Conservation (phyloP, 2,888 invertebrate genomes). For the Artemia sinica region DNA sequence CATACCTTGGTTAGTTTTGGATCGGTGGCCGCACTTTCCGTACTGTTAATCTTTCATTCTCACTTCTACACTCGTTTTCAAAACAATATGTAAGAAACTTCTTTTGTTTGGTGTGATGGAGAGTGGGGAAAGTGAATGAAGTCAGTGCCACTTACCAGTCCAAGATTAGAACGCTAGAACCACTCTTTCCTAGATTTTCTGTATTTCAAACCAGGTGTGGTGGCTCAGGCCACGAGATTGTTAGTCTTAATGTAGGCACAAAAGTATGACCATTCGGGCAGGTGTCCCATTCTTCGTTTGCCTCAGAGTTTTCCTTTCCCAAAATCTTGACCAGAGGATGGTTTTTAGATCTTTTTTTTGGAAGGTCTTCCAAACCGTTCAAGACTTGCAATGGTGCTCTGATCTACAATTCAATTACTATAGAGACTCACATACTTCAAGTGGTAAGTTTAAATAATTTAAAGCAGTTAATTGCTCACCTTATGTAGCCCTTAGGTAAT, state of each 20-base stretch:
- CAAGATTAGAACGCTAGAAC: constrained; percentile 81
- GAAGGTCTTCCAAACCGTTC: constrained; percentile 19
- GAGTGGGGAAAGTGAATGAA: too few species aligned
- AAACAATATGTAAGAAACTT: too few species aligned
- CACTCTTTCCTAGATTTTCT: constrained; percentile 89
- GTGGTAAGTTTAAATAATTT: too few species aligned
- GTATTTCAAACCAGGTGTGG: constrained; percentile 63
- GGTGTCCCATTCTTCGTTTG: not conserved
- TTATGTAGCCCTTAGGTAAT: too few species aligned
- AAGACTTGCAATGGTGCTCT: constrained; percentile 17
- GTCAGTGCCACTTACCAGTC: constrained; percentile 44
- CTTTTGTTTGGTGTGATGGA: too few species aligned
- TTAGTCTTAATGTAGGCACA: not conserved
- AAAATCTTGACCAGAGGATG: constrained; percentile 9
- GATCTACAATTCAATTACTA: not conserved
- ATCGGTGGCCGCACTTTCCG: too few species aligned
- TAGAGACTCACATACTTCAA: too few species aligned
- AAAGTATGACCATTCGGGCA: not conserved
- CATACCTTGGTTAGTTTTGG: too few species aligned
- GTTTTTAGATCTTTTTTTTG: too few species aligned
- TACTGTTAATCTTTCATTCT: too few species aligned
- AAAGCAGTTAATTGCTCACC: too few species aligned
- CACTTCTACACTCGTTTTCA: too few species aligned
- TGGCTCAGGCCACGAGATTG: constrained; percentile 16
- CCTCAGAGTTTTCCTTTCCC: not conserved